Percentiles rank a stretch among this genome's conserved stretches.
phyloP scores from a whole-genome alignment of 2,888 invertebrate genomes.

The Drosophila recens region DNA sequence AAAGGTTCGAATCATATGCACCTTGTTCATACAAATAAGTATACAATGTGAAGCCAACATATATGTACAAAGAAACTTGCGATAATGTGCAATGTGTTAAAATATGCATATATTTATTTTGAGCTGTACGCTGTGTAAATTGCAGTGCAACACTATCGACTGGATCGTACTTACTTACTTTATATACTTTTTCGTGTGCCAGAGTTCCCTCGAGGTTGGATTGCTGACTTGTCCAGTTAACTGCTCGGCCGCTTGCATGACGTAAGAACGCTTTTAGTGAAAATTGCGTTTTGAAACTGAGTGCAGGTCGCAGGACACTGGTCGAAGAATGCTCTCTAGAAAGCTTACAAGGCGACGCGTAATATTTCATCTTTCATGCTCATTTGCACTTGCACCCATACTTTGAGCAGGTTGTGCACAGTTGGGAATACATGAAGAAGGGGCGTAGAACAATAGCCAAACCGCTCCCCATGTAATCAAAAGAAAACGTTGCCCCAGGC shows the following conservation, averaged over 20 bases:
- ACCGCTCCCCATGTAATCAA: slow-evolving; percentile 58
- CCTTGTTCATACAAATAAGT: too few species aligned
- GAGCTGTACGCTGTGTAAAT: not conserved
- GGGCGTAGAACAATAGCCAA: slow-evolving; percentile 44
- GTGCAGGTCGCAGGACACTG: slow-evolving; percentile 42
- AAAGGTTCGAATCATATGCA: too few species aligned
- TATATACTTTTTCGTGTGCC: not conserved
- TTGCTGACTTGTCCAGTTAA: slow-evolving; percentile 51
- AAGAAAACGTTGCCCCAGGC: slow-evolving; percentile 56
- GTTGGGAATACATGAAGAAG: slow-evolving; percentile 5
- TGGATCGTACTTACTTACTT: slow-evolving; percentile 1
- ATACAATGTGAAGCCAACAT: too few species aligned
- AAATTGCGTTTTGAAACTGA: slow-evolving; percentile 73
- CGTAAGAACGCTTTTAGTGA: slow-evolving; percentile 70
- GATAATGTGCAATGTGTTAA: too few species aligned
- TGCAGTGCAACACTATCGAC: not conserved
- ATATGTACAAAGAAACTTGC: too few species aligned
- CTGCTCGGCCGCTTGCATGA: slow-evolving; percentile 42
- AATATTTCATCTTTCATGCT: slow-evolving; percentile 83
- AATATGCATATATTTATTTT: too few species aligned
- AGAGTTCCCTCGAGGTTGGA: not conserved
- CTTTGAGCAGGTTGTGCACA: slow-evolving; percentile 7
- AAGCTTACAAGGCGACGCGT: slow-evolving; percentile 61
- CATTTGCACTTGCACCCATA: slow-evolving; percentile 74
- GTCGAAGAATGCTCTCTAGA: slow-evolving; percentile 36